These are phyloP conservation scores for Allolobophora icterica DNA, from an alignment of 2,888 invertebrate genomes.

Conservation along the genomic window DNA sequence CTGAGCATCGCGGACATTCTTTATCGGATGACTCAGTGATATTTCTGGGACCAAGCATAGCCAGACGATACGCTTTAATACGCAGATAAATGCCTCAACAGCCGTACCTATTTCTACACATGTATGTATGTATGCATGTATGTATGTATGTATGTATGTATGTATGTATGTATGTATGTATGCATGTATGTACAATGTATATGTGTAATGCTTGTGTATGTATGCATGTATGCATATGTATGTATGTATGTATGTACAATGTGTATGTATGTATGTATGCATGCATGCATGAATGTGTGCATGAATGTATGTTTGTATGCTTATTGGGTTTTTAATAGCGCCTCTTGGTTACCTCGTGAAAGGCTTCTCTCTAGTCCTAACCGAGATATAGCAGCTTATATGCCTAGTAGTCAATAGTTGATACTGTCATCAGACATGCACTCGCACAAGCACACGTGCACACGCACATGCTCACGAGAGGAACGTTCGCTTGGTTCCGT, in stretches of 20 bases:
- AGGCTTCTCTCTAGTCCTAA: not conserved
- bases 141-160: constrained; percentile 2
- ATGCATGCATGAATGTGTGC: not conserved
- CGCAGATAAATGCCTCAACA: not conserved
- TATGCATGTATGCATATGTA: not conserved
- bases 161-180: constrained; percentile 13
- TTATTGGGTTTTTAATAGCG: not conserved
- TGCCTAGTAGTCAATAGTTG: not conserved
- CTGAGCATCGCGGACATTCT: constrained; percentile 11
- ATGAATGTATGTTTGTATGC: not conserved
- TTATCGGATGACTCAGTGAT: constrained; percentile 9
- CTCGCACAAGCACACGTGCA: too few relatives aligned
- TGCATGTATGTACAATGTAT: not conserved
- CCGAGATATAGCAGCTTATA: not conserved
- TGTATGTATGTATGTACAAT: not conserved
- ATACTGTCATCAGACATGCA: not conserved
- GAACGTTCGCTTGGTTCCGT: not conserved
- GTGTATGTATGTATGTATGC: not conserved
- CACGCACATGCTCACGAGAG: not conserved
- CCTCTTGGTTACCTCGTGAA: not conserved
- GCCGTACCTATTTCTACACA: not conserved
- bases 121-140: not conserved
- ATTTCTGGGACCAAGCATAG: not conserved
- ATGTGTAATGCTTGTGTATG: not conserved
- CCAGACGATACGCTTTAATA: not conserved